Conservation (phyloP, 2,113 vertebrate genomes). For the Menura novaehollandiae region DNA sequence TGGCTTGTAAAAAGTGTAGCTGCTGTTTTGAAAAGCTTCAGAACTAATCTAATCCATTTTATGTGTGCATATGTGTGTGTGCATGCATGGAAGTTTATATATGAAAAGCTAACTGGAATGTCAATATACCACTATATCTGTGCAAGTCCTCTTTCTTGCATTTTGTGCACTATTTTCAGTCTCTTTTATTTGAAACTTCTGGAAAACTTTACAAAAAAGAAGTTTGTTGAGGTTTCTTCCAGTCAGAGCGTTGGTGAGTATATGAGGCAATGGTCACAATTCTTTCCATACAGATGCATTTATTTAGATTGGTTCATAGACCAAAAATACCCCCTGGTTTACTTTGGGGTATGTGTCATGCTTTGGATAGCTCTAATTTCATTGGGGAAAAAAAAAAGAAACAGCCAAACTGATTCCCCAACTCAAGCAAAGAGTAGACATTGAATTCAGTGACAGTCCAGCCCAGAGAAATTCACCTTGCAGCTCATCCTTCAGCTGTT, state of each 20-base stretch:
- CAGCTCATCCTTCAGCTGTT: neutral
- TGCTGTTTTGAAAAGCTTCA: neutral
- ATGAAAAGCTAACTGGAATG: neutral
- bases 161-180: neutral
- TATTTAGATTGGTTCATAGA: neutral
- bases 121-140: neutral
- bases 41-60: neutral
- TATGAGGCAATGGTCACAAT: neutral
- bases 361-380: neutral
- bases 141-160: neutral
- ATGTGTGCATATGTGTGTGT: neutral
- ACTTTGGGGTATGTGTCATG: neutral
- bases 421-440: neutral
- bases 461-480: neutral
- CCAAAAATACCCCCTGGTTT: neutral
- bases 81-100: neutral
- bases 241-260: neutral
- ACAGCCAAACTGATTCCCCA: neutral
- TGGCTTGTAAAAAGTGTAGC: neutral
- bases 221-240: neutral
- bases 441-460: neutral
- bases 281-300: neutral
- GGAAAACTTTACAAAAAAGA: neutral
- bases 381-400: neutral
- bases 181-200: neutral